Conservation (phyloP, 2,888 invertebrate genomes). For the Tortricodes alternella region DNA sequence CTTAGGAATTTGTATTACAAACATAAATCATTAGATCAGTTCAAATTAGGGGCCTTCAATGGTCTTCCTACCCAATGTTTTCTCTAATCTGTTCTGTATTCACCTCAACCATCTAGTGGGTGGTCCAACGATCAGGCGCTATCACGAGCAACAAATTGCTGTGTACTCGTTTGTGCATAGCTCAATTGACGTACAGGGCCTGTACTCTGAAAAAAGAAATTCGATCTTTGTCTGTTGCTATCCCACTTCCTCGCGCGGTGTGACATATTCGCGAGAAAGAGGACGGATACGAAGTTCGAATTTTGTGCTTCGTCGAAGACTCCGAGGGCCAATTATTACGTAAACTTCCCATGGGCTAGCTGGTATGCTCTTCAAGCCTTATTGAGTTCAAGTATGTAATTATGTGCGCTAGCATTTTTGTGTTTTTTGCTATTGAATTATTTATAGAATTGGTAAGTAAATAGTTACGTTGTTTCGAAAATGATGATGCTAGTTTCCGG, state of each 20-base stretch:
- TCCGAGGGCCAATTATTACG: constrained; percentile 30
- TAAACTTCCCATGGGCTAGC: constrained; percentile 19
- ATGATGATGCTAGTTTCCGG: constrained; percentile 13
- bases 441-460: constrained; percentile 21
- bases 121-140: constrained; percentile 16
- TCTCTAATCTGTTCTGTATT: constrained; percentile 8
- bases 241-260: too few species aligned
- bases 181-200: constrained; percentile 21
- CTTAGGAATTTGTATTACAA: background rate
- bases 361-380: constrained; percentile 22
- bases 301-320: too few species aligned
- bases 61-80: constrained; percentile 1
- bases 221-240: too few species aligned
- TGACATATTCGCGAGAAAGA: too few species aligned
- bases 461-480: constrained; percentile 7
- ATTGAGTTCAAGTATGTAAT: constrained; percentile 22
- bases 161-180: constrained; percentile 9
- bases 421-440: constrained; percentile 22
- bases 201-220: too few species aligned
- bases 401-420: constrained; percentile 15
- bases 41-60: background rate
- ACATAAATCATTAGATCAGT: background rate
- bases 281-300: too few species aligned
- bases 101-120: constrained; percentile 20
- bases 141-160: constrained; percentile 17